These are phyloP conservation scores for Channa maculata DNA, from an alignment of 2,113 vertebrate genomes.

Conservation along the genomic window DNA sequence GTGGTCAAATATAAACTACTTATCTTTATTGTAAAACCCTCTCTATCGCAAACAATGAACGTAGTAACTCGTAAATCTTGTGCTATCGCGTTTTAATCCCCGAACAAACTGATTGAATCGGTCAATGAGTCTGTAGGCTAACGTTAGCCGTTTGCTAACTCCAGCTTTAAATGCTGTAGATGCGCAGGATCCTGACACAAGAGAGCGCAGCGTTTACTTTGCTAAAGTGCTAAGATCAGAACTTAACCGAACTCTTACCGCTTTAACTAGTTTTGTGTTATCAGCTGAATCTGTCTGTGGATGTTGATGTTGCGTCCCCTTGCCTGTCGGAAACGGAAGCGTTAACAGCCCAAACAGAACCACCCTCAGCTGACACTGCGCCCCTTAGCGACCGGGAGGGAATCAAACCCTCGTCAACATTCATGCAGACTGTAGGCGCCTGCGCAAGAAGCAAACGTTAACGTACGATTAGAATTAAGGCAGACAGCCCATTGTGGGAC, in stretches of 20 bases:
- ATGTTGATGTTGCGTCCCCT: slow-evolving; percentile 76
- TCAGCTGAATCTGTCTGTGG: slow-evolving; percentile 41
- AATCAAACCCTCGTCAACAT: background rate
- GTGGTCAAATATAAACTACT: background rate
- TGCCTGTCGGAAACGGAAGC: slow-evolving; percentile 74
- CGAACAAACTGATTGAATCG: background rate
- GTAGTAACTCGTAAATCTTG: too few species aligned
- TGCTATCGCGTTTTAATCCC: background rate
- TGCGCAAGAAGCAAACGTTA: too few species aligned
- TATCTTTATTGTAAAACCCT: background rate
- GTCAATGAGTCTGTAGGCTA: slow-evolving; percentile 30
- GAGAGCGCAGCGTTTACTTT: background rate
- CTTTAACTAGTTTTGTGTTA: slow-evolving; percentile 19
- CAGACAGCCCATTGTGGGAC: too few species aligned
- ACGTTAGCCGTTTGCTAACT: slow-evolving; percentile 61
- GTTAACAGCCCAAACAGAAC: rapidly evolving
- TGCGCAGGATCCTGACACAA: background rate
- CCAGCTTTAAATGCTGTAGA: background rate
- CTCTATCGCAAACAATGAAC: background rate
- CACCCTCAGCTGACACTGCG: background rate
- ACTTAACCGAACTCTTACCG: slow-evolving; percentile 46
- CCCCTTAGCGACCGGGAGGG: slow-evolving; percentile 46
- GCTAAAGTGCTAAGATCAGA: background rate
- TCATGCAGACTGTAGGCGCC: background rate
- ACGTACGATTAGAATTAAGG: too few species aligned